Conservation (phyloP, 2,888 invertebrate species). For the Pycnomerus fuliginosus region DNA sequence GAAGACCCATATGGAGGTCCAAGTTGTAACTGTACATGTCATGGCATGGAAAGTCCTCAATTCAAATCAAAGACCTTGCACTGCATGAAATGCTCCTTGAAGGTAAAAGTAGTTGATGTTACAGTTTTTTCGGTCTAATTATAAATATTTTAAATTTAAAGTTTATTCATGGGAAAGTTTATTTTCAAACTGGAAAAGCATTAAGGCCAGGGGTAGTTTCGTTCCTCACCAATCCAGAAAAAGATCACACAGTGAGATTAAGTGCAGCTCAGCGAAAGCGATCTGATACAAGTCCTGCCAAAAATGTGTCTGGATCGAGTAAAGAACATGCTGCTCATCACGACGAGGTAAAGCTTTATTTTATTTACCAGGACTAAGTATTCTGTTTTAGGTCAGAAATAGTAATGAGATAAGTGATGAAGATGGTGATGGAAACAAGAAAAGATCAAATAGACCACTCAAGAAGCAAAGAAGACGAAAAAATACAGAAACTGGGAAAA, state of each 20-base stretch:
- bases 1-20: slow-evolving; percentile 62
- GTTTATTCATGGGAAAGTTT: slow-evolving; percentile 77
- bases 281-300: slow-evolving; percentile 44
- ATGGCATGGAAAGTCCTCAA: slow-evolving; percentile 53
- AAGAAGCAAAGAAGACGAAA: slow-evolving; percentile 25
- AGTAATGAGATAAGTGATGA: slow-evolving; percentile 44
- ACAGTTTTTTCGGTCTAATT: too few species aligned
- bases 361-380: slow-evolving; percentile 7
- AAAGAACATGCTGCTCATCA: slow-evolving; percentile 43
- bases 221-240: slow-evolving; percentile 54
- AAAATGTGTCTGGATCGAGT: slow-evolving; percentile 39
- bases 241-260: slow-evolving; percentile 44
- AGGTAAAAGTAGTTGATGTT: slow-evolving; percentile 45
- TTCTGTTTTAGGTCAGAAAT: slow-evolving; percentile 8
- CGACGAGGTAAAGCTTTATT: slow-evolving; percentile 40
- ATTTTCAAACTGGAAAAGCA: slow-evolving; percentile 69
- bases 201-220: slow-evolving; percentile 67
- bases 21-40: slow-evolving; percentile 61
- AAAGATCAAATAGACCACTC: slow-evolving; percentile 30
- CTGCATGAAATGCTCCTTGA: slow-evolving; percentile 60
- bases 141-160: slow-evolving; percentile 38
- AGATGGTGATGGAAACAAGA: slow-evolving; percentile 36
- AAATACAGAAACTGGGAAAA: slow-evolving; percentile 9
- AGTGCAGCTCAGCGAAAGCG: slow-evolving; percentile 33
- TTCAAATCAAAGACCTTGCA: slow-evolving; percentile 55